Evolutionary conservation across 1,140 invertebrate species (phyloP), one percentile per base, ranked within the genome.

Genomic region (Ceratina japonica): DNA sequence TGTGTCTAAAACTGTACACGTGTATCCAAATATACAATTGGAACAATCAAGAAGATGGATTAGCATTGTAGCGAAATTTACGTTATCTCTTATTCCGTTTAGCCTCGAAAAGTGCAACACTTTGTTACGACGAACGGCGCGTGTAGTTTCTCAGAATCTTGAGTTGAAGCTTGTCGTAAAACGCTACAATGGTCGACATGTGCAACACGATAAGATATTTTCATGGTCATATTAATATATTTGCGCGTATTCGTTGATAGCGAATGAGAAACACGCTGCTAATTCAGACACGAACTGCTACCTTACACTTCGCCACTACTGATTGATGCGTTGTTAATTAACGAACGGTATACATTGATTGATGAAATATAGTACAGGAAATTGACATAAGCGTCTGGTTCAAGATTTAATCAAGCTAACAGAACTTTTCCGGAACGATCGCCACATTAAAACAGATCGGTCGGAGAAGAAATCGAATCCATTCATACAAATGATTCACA

Each of bases 161-260:
- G 24, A 4, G n/a, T 62, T 77, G 24, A 54, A 49, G 13, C 56
- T 74, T 44, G 51, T 63, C 22, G 54, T 65, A 79, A 72, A 79
- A 44, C 16, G 22, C 3, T 44, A 44, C 10, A 31, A 44, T 51
- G 49, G 15, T 20, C 54, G 69, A 20, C 37, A 69, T 54, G 51
- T n/a, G 49, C 31, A 49, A 2, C n/a, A 44, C 65, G 79, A 81
- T 81, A 81, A 81, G 75, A 78, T 70, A 81, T 78, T 78, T 72
- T 78, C 79, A 81, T 52, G 79, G 66, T 68, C 52, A 61, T 71
- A 49, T 65, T 72, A 64, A 51, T 58, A 8, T 31, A 24, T 63
- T 54, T 51, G 18, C 22, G 51, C 10, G 13, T 8, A 20, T 12
- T 12, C n/a, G 1, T 0, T 20, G 62, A 65, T 31, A 65, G 13